Percentiles rank a stretch among this genome's conserved stretches.
phyloP scores from a whole-genome alignment of 2,113 vertebrate species.

The Corydoras maculifer region DNA sequence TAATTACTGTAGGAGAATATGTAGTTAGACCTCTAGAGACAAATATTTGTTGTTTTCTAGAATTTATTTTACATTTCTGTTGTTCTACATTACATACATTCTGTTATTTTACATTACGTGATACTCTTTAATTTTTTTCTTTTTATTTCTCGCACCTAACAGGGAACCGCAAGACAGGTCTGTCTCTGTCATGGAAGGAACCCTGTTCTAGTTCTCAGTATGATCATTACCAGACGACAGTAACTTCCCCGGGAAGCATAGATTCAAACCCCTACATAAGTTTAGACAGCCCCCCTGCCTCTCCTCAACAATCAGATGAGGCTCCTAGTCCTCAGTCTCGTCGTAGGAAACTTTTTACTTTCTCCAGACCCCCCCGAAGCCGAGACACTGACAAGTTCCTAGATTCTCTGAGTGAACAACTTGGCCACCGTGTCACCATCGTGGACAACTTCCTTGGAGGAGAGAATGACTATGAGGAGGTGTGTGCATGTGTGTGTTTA shows the following conservation, averaged over 20 bases:
- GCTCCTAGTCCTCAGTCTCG: slow-evolving; percentile 69
- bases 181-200: slow-evolving; percentile 78
- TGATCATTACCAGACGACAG: slow-evolving; percentile 66
- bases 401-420: slow-evolving; percentile 86
- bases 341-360: slow-evolving; percentile 86
- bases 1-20: slow-evolving; percentile 1
- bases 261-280: slow-evolving; percentile 95
- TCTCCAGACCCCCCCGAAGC: slow-evolving; percentile 81
- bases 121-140: not conserved
- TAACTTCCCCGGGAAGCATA: slow-evolving; percentile 78
- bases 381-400: slow-evolving; percentile 91
- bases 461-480: slow-evolving; percentile 96
- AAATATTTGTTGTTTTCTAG: slow-evolving; percentile 17
- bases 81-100: not conserved
- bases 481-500: slow-evolving; percentile 45
- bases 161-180: slow-evolving; percentile 72
- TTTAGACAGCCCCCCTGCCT: slow-evolving; percentile 83
- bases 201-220: slow-evolving; percentile 71
- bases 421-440: slow-evolving; percentile 81
- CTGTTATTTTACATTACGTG: not conserved
- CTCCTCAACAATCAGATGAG: slow-evolving; percentile 65
- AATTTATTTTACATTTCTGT: no score
- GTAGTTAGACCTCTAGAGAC: slow-evolving; percentile 37
- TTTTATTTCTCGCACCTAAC: not conserved
- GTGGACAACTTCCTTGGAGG: slow-evolving; percentile 83